Evolutionary conservation across 2,888 invertebrate genomes (phyloP).

Genomic region (Dorcus hopei): DNA sequence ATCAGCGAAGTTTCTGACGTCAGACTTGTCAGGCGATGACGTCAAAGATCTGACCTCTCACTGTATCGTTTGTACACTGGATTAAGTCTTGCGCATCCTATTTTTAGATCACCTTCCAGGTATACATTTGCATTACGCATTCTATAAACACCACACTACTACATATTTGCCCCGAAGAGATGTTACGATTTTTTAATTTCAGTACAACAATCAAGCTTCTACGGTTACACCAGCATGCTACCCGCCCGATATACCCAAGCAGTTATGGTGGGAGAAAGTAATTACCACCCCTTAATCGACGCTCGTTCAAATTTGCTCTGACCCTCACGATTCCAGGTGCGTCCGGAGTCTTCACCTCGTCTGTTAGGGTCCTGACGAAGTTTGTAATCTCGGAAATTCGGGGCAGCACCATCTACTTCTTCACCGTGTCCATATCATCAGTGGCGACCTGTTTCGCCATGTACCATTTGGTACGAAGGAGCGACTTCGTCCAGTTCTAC

Average conservation of each 20-base stretch:
- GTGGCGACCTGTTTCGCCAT: constrained; percentile 74
- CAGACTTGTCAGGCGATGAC: neutral
- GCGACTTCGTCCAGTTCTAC: constrained; percentile 81
- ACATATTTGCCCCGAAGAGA: no score
- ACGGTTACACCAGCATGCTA: constrained; percentile 89
- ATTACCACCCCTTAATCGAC: constrained; percentile 27
- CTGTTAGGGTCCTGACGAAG: constrained; percentile 82
- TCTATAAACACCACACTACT: no score
- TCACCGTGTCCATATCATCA: constrained; percentile 73
- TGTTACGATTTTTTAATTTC: constrained; percentile 22
- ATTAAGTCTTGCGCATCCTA: neutral
- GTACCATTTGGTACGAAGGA: constrained; percentile 73
- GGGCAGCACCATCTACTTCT: constrained; percentile 83
- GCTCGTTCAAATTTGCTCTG: neutral
- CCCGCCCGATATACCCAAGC: constrained; percentile 89
- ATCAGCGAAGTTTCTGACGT: neutral
- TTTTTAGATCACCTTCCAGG: neutral
- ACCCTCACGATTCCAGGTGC: constrained; percentile 59
- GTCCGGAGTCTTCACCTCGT: constrained; percentile 83
- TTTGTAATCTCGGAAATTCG: constrained; percentile 71
- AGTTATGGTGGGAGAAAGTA: constrained; percentile 93
- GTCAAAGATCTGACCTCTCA: neutral
- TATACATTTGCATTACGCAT: no score
- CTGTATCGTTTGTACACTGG: neutral
- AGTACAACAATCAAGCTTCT: constrained; percentile 92